Evolutionary conservation across 2,888 invertebrate species (phyloP).

Genomic region (Diachrysia chrysitis): DNA sequence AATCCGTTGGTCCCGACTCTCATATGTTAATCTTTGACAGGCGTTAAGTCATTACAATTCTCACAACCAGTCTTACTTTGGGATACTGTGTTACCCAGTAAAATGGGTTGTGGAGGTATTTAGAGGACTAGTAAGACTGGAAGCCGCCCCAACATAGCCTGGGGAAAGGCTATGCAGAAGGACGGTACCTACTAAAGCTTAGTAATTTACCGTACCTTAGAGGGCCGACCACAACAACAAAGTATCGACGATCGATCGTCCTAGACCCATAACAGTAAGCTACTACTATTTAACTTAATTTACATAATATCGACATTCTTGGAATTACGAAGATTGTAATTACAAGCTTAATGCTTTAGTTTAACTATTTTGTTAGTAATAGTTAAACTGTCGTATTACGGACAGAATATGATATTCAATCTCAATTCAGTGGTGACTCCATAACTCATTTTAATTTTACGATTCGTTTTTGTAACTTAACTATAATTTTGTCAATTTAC

Average conservation of each 20-base stretch:
- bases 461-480: no score
- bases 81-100: no score
- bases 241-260: background rate
- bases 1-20: no score
- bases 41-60: no score
- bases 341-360: conserved; percentile 29
- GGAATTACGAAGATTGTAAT: conserved; percentile 41
- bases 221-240: background rate
- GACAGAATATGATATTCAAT: background rate
- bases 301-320: conserved; percentile 46
- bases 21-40: no score
- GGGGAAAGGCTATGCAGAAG: no score
- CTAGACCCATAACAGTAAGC: conserved; percentile 19
- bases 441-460: background rate
- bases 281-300: conserved; percentile 38
- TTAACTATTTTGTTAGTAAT: background rate
- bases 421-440: background rate
- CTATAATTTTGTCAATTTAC: no score
- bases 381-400: conserved; percentile 11
- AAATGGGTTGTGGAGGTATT: no score
- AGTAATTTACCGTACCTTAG: background rate
- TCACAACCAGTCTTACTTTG: no score
- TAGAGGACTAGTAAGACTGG: no score
- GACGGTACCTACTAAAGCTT: background rate
- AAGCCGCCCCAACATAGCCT: no score